phyloP scores from a whole-genome alignment of 2,797 vertebrate genomes.

The Mormyrops boulengeri region DNA sequence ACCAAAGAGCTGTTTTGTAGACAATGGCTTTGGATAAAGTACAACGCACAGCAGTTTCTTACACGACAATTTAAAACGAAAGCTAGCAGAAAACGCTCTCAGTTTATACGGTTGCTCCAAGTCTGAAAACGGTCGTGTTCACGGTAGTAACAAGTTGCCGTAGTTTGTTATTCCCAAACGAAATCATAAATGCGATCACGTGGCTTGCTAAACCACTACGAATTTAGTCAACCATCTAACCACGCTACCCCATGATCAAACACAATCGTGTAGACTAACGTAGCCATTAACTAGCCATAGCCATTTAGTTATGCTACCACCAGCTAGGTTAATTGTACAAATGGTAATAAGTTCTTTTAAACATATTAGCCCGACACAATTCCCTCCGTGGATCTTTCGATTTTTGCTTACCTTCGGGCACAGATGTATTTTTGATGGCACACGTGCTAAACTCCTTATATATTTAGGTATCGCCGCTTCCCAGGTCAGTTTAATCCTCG shows the following conservation, averaged over 20 bases:
- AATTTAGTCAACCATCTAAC: not conserved
- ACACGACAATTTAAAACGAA: not conserved
- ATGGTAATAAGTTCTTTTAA: not conserved
- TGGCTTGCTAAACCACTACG: not conserved
- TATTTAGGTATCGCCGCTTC: not conserved
- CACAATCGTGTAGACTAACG: not conserved
- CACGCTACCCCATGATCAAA: not conserved
- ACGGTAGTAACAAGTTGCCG: not conserved
- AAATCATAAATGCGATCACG: not conserved
- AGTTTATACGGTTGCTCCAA: not conserved
- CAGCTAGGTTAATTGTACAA: not conserved
- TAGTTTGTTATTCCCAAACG: not conserved
- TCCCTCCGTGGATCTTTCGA: not conserved
- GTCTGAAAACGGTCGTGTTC: not conserved
- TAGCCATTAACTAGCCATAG: not conserved
- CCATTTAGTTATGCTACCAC: not conserved
- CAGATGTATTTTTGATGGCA: not conserved
- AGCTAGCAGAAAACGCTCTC: not conserved
- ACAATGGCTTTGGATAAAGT: not conserved
- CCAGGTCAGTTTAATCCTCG: not conserved
- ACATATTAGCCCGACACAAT: not conserved
- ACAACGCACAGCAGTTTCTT: not conserved
- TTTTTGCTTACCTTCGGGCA: not conserved
- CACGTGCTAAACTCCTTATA: not conserved
- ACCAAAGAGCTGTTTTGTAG: not conserved